Evolutionary conservation across 2,113 vertebrate species (phyloP).

Genomic region (Microcebus jonahi): DNA sequence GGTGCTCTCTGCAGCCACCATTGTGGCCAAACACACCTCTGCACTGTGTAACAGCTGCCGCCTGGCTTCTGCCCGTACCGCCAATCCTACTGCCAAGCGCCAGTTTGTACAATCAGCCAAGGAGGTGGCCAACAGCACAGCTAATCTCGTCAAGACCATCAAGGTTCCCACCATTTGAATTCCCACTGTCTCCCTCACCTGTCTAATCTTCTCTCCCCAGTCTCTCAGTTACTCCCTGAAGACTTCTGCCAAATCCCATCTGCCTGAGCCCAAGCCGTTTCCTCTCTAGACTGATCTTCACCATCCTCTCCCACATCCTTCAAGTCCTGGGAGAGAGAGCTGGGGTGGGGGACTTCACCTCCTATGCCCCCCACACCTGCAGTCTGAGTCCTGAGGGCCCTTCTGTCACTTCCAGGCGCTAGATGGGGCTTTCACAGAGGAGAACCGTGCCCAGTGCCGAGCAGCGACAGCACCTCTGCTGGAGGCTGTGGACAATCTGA

Average conservation of each 20-base stretch:
- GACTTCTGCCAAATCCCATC: background rate
- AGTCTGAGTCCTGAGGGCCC: background rate
- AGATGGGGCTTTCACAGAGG: constrained; percentile 94
- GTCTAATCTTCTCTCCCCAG: background rate
- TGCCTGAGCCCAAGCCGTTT: background rate
- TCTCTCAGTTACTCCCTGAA: background rate
- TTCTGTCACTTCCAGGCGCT: constrained; percentile 87
- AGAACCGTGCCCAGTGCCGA: constrained; percentile 94
- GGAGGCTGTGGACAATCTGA: constrained; percentile 97
- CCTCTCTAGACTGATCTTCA: background rate
- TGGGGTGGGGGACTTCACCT: background rate
- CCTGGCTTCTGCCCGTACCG: constrained; percentile 94
- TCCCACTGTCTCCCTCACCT: background rate
- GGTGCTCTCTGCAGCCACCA: constrained; percentile 98
- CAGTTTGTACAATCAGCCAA: constrained; percentile 99
- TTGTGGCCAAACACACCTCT: constrained; percentile 98
- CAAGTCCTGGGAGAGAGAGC: background rate
- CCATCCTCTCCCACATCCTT: background rate
- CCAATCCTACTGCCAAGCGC: constrained; percentile 97
- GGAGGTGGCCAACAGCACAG: constrained; percentile 98
- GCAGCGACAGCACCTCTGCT: constrained; percentile 94
- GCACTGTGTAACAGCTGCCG: constrained; percentile 98
- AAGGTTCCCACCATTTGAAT: constrained; percentile 87
- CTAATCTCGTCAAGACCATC: constrained; percentile 98
- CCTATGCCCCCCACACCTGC: background rate